phyloP scores from a whole-genome alignment of 1,140 invertebrate genomes.

The Chelonus insularis region DNA sequence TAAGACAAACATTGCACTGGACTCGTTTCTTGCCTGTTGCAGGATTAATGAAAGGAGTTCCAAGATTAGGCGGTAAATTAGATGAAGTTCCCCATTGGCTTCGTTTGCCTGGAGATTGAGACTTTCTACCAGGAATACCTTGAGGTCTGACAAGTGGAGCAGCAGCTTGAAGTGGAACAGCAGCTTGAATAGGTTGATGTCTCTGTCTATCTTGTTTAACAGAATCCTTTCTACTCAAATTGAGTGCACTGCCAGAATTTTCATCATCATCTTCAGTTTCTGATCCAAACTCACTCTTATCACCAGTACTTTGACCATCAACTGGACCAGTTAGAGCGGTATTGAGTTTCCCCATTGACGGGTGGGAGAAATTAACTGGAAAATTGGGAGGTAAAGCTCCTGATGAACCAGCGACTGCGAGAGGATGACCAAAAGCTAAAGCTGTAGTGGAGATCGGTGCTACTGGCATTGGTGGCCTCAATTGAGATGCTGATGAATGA shows the following conservation, averaged over 20 bases:
- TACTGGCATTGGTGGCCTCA: slow-evolving; percentile 54
- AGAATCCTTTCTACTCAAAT: slow-evolving; percentile 64
- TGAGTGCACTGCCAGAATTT: slow-evolving; percentile 69
- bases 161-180: slow-evolving; percentile 40
- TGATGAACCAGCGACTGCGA: slow-evolving; percentile 51
- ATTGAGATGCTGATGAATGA: slow-evolving; percentile 38
- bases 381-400: slow-evolving; percentile 51
- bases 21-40: slow-evolving; percentile 94
- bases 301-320: slow-evolving; percentile 45
- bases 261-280: slow-evolving; percentile 70
- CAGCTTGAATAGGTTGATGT: slow-evolving; percentile 53
- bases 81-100: slow-evolving; percentile 78
- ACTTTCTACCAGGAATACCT: slow-evolving; percentile 70
- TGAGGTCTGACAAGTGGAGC: slow-evolving; percentile 53
- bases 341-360: slow-evolving; percentile 46
- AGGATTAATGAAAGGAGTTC: slow-evolving; percentile 88
- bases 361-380: slow-evolving; percentile 49
- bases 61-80: slow-evolving; percentile 80
- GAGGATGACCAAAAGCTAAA: slow-evolving; percentile 48
- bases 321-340: slow-evolving; percentile 34
- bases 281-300: slow-evolving; percentile 61
- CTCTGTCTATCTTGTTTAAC: slow-evolving; percentile 52
- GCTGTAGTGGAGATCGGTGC: slow-evolving; percentile 52
- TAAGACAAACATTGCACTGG: slow-evolving; percentile 96
- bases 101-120: slow-evolving; percentile 85